Conservation (phyloP, 2,888 invertebrate genomes). For the Catocala sponsa region DNA sequence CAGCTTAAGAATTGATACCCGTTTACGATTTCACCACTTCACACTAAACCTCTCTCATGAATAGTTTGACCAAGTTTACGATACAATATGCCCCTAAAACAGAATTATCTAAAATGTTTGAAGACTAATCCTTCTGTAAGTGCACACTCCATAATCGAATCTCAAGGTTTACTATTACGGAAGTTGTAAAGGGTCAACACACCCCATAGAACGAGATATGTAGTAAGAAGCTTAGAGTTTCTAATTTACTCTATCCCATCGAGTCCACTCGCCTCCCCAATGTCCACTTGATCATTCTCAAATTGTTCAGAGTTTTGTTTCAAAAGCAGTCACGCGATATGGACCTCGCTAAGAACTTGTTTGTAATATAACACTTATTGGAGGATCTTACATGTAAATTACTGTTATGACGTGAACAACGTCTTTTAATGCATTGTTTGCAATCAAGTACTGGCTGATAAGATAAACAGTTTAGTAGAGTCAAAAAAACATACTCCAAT, state of each 20-base stretch:
- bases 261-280: slow-evolving; percentile 65
- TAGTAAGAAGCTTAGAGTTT: slow-evolving; percentile 64
- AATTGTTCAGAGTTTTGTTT: slow-evolving; percentile 72
- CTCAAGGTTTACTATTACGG: slow-evolving; percentile 40
- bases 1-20: background rate
- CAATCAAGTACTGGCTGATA: no score
- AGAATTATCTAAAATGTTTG: slow-evolving; percentile 18
- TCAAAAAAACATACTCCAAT: background rate
- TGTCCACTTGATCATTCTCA: slow-evolving; percentile 79
- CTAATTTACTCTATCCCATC: slow-evolving; percentile 64
- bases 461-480: no score
- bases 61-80: slow-evolving; percentile 2
- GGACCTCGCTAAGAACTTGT: slow-evolving; percentile 23
- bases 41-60: background rate
- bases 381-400: background rate
- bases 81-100: background rate
- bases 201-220: slow-evolving; percentile 37
- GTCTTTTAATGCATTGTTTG: no score
- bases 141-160: slow-evolving; percentile 31
- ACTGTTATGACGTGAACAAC: background rate
- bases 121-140: slow-evolving; percentile 26
- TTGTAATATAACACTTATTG: slow-evolving; percentile 13
- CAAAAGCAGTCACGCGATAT: slow-evolving; percentile 75
- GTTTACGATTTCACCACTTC: background rate
- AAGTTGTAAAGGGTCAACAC: slow-evolving; percentile 49